Conservation (phyloP, 1,140 invertebrate species). For the Dinoponera quadriceps region DNA sequence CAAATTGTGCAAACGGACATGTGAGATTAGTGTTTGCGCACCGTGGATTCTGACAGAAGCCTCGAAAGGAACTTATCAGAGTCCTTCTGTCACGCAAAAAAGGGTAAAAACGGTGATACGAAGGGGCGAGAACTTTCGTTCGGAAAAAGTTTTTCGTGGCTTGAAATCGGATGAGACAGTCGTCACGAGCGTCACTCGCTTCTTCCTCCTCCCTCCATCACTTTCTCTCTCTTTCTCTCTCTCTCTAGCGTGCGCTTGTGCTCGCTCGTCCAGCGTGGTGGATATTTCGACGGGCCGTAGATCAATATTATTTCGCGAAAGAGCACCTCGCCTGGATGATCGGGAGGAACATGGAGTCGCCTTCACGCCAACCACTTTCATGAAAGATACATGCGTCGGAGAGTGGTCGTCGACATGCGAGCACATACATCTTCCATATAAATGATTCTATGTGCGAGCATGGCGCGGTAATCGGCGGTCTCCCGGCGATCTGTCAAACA, state of each 20-base stretch:
- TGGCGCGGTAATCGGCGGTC: not conserved
- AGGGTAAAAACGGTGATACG: not conserved
- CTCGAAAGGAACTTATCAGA: conserved; percentile 58
- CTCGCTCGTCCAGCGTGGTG: conserved; percentile 4
- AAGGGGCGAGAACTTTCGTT: conserved; percentile 30
- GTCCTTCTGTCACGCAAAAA: conserved; percentile 32
- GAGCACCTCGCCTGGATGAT: not conserved
- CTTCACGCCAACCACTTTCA: not conserved
- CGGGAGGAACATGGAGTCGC: not conserved
- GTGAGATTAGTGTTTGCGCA: conserved; percentile 17
- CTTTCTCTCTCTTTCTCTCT: too few relatives aligned
- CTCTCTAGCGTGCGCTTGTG: too few relatives aligned
- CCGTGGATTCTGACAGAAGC: not conserved
- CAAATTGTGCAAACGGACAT: conserved; percentile 18
- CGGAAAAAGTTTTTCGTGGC: conserved; percentile 65
- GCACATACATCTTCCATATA: conserved; percentile 42
- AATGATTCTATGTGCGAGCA: conserved; percentile 27
- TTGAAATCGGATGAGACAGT: conserved; percentile 52
- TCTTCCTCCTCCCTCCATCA: too few relatives aligned
- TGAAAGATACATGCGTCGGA: conserved; percentile 44
- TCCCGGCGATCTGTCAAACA: conserved; percentile 15
- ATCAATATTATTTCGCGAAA: conserved; percentile 51
- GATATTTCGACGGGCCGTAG: conserved; percentile 50
- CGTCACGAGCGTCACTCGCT: conserved; percentile 32
- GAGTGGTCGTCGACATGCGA: not conserved